Conservation (phyloP, 2,797 vertebrate genomes). For the Rhinichthys osculus region DNA sequence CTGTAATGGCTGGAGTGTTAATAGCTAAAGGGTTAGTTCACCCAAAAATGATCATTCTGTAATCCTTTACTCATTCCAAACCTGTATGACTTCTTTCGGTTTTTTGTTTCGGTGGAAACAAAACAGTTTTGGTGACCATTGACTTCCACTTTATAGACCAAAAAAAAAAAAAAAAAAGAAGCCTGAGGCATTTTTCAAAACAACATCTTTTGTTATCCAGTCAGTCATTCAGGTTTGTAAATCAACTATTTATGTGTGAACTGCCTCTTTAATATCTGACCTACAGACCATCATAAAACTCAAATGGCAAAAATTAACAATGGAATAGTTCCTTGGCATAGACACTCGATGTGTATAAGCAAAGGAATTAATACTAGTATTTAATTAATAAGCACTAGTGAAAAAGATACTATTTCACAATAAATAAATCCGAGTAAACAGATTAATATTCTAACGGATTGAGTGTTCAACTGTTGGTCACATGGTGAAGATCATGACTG, state of each 20-base stretch:
- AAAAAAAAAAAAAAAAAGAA: background rate
- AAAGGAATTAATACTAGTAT: background rate
- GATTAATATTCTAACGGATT: background rate
- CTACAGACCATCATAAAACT: background rate
- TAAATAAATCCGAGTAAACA: background rate
- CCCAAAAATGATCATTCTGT: background rate
- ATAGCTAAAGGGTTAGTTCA: background rate
- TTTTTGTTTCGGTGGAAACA: too few relatives aligned
- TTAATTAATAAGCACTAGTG: background rate
- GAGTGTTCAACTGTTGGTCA: background rate
- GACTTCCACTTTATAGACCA: too few relatives aligned
- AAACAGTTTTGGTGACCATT: too few relatives aligned
- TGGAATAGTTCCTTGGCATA: too few relatives aligned
- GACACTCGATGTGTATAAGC: background rate
- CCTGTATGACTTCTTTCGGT: background rate
- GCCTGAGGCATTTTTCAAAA: background rate
- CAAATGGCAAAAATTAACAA: background rate
- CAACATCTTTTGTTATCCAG: background rate
- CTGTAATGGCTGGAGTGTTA: background rate
- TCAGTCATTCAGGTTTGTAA: background rate
- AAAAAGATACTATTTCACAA: accelerated
- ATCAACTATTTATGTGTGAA: background rate
- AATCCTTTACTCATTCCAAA: background rate
- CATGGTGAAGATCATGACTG: background rate
- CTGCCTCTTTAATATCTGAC: background rate